These are phyloP conservation scores for Drosophila mulleri DNA, from an alignment of 2,888 invertebrate species.

Conservation along the genomic window DNA sequence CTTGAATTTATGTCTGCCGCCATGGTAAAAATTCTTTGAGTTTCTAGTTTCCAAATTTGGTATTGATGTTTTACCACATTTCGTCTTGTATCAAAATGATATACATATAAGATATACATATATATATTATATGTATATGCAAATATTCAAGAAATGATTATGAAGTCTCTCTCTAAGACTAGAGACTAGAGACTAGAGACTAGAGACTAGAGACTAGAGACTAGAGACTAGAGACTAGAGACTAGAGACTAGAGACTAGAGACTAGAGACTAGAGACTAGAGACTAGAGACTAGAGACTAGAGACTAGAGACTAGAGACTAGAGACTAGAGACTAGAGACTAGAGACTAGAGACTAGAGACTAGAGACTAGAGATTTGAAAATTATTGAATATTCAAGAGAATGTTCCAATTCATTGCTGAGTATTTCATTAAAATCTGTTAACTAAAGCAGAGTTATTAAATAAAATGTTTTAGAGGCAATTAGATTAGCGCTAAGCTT, in stretches of 20 bases:
- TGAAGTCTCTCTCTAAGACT: not conserved
- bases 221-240: constrained; percentile 2
- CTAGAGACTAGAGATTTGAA: constrained; percentile 1
- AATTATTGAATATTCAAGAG: too few relatives aligned
- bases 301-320: constrained; percentile 4
- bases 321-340: constrained; percentile 4
- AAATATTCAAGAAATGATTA: not conserved
- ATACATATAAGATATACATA: not conserved
- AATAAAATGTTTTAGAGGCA: too few relatives aligned
- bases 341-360: constrained; percentile 1
- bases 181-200: too few relatives aligned
- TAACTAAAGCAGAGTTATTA: too few relatives aligned
- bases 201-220: too few relatives aligned
- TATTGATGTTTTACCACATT: constrained; percentile 23
- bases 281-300: not conserved
- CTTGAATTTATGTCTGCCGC: constrained; percentile 7
- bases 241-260: constrained; percentile 9
- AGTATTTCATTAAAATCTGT: too few relatives aligned
- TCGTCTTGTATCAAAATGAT: constrained; percentile 1
- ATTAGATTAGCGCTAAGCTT: too few relatives aligned
- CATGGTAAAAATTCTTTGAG: constrained; percentile 41
- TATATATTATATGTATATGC: not conserved
- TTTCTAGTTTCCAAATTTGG: constrained; percentile 51
- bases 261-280: too few relatives aligned
- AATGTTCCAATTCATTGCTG: too few relatives aligned